Conservation (phyloP, 1,140 invertebrate genomes). For the Riptortus pedestris region DNA sequence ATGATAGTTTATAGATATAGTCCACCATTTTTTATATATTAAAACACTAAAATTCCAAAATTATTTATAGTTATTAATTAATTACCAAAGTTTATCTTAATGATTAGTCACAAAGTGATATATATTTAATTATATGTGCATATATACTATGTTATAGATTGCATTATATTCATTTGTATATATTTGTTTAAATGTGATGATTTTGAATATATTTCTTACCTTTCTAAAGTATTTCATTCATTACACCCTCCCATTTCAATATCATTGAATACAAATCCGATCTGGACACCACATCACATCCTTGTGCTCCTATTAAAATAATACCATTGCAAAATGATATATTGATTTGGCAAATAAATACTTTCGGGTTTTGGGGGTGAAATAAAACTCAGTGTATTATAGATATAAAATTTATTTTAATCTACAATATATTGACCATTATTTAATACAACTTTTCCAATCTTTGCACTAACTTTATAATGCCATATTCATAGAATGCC, state of each 20-base stretch:
- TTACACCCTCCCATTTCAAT: not conserved
- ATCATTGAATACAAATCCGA: not conserved
- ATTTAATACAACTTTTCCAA: too few relatives aligned
- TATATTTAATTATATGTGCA: not conserved
- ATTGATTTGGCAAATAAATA: too few relatives aligned
- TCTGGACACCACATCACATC: too few relatives aligned
- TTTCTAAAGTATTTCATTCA: not conserved
- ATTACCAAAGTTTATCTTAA: slow-evolving; percentile 12
- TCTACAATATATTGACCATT: too few relatives aligned
- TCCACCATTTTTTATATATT: not conserved
- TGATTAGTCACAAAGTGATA: slow-evolving; percentile 6
- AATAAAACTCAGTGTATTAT: too few relatives aligned
- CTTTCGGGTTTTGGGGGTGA: too few relatives aligned
- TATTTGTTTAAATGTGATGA: slow-evolving; percentile 10
- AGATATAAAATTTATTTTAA: too few relatives aligned
- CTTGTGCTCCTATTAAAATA: too few relatives aligned
- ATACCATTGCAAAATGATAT: too few relatives aligned
- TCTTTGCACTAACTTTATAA: too few relatives aligned
- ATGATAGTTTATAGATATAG: not conserved
- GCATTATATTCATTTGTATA: slow-evolving; percentile 7
- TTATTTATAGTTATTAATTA: slow-evolving; percentile 16
- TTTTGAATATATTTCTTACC: slow-evolving; percentile 6
- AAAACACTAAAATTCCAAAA: slow-evolving; percentile 7
- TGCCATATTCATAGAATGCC: too few relatives aligned
- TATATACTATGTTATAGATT: slow-evolving; percentile 11